Base-by-base conservation (phyloP, 2,113 vertebrate genomes). In the Plecotus auritus region DNA sequence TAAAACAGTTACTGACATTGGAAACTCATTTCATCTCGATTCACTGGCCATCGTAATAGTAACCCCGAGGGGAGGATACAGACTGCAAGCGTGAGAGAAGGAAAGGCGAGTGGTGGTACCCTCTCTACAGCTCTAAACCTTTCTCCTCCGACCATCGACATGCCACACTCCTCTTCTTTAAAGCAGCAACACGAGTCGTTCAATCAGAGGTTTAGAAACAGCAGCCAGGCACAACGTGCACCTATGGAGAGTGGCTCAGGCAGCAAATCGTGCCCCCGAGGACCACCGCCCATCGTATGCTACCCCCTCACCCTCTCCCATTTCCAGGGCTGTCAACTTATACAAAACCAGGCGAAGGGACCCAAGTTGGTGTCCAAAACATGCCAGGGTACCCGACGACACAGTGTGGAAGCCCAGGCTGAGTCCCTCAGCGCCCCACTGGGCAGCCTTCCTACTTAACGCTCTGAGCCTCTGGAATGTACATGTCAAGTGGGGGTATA, bases 41-140 rank as follows among this genome's bases (percentile, higher is more conserved):
- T 47, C 56, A 11, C 77, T 17, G 20, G 61, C 5, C 42, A 5
- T 13, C 0, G 0, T 4, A 1, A 59, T 2, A 61, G 54, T 2
- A 30, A 61, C 35, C 51, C 67, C 45, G 12, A 13, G 42, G 5
- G 28, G 73, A 28, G 35, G 54, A 20, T 1, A 80, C 3, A 42
- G 20, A 51, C 28, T 0, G 1, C 54, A 9, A 30, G 18, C 18
- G 1, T 5, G 22, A n/a, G 37, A 56, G 64, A 54, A 30, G 42
- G 67, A 59, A 26, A 23, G 30, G 23, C 0, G 30, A 49, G 54
- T 0, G 4, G 10, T 0, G 0, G 23, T 0, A 7, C 54, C n/a
- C 17, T 73, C 13, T 0, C 1, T 30, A 49, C 18, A 32, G 37
- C 32, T 30, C 77, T 7, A 40, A 78, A 20, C 32, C n/a, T 5